Percentiles rank a stretch among this genome's conserved stretches.
phyloP scores from a whole-genome alignment of 2,888 invertebrate genomes.

The Dinocampus coccinellae region DNA sequence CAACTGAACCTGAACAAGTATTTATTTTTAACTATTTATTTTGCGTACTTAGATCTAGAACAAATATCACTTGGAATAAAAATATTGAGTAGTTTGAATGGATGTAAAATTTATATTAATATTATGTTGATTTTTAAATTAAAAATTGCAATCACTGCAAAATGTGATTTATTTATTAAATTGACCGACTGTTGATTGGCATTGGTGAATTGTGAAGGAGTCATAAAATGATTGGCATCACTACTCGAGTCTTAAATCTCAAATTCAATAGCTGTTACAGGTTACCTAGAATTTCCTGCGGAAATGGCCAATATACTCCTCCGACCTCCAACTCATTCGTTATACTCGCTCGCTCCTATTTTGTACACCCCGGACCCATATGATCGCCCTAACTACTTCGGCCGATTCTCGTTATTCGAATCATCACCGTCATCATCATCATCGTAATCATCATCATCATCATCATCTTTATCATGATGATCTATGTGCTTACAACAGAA shows the following conservation, averaged over 20 bases:
- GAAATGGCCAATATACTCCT: constrained; percentile 67
- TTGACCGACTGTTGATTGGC: background rate
- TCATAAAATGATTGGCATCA: constrained; percentile 59
- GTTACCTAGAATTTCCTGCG: constrained; percentile 67
- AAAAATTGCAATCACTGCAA: background rate
- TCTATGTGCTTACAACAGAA: constrained; percentile 61
- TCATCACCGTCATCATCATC: constrained; percentile 58
- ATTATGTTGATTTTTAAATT: background rate
- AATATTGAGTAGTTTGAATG: no score
- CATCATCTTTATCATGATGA: no score
- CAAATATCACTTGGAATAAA: background rate
- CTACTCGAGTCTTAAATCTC: constrained; percentile 61
- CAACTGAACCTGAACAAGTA: constrained; percentile 3
- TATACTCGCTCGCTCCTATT: constrained; percentile 37
- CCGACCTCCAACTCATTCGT: constrained; percentile 62
- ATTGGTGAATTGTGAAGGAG: constrained; percentile 34
- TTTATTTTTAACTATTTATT: constrained; percentile 6
- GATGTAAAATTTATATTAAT: no score
- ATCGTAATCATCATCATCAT: no score
- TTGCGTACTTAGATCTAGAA: background rate
- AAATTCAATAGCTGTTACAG: constrained; percentile 65
- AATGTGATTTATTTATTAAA: background rate
- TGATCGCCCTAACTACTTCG: constrained; percentile 57
- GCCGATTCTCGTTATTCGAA: constrained; percentile 57
- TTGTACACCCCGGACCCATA: constrained; percentile 57